Conservation (phyloP, 2,113 vertebrate species). For the Tringa solitaria region DNA sequence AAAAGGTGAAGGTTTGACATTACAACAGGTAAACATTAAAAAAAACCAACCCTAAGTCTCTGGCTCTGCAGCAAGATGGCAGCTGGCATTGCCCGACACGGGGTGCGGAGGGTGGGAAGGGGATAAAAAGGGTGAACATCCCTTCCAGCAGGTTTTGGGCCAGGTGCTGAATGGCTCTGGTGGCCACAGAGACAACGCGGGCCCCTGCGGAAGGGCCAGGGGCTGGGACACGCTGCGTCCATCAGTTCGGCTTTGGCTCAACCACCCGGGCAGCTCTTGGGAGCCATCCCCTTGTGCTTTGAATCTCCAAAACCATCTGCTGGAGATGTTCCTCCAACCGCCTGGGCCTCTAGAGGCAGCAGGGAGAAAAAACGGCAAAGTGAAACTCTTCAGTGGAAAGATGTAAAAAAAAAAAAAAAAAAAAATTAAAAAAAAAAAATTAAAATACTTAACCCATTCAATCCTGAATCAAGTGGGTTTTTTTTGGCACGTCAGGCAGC, state of each 20-base stretch:
- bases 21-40: neutral
- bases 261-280: slow-evolving; percentile 9
- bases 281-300: neutral
- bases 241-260: neutral
- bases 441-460: neutral
- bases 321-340: slow-evolving; percentile 9
- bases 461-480: neutral
- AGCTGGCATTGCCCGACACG: fast-evolving
- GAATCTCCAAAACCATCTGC: slow-evolving; percentile 60
- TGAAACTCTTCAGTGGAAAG: slow-evolving; percentile 53
- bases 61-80: neutral
- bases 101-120: neutral
- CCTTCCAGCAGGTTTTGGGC: neutral
- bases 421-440: neutral
- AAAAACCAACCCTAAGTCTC: neutral
- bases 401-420: neutral
- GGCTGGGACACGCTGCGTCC: neutral
- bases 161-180: neutral
- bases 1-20: neutral
- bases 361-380: neutral
- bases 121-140: neutral
- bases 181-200: neutral
- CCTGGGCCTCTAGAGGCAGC: slow-evolving; percentile 65
- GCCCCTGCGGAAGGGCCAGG: neutral
- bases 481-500: neutral